Evolutionary conservation across 1,140 invertebrate genomes (phyloP), one percentile per base, ranked within the genome.

Genomic region (Trichoplusia ni): DNA sequence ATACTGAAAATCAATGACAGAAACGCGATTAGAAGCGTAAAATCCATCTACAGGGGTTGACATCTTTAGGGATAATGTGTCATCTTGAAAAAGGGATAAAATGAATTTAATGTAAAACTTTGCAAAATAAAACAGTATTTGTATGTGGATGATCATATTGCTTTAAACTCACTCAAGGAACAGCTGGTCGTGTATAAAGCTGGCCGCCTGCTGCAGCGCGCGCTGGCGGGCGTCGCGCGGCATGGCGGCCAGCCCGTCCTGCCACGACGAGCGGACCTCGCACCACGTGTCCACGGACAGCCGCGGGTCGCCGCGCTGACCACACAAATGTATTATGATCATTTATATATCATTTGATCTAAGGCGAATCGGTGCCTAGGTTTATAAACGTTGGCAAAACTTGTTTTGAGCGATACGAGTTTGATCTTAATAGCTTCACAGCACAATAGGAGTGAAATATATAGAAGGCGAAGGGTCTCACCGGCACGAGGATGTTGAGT

Each of bases 181-280:
- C 4, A 53, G 37, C 6, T 37, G 29, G 0, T 9, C 7, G 11
- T 49, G 29, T 33, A 64, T 1, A 1, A 56, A 5, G 2, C 4
- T 11, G 19, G 37, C 54, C 18, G 27, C 23, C 2, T 38, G 29
- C 9, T 29, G 29, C 21, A 64, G 46, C 5, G 67, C 25, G 3
- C 14, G 16, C 1, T 4, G 7, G 11, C 13, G 33, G 11, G 35
- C 51, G 2, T 19, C 13, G 16, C 1, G 35, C 14, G 46, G 16
- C 31, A 72, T 56, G 27, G 63, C 42, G 4, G 25, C 38, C 27
- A 40, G 16, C 16, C 42, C 67, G 59, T 62, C 67, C 54, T 47
- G 65, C 69, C 65, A 68, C 54, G 73, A 64, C 11, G 44, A 56
- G n/a, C 60, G 67, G 16, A 42, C 49, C 46, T 69, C 69, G 42